phyloP scores from a whole-genome alignment of 23 tunicate genomes.

The Phallusia fumigata region DNA sequence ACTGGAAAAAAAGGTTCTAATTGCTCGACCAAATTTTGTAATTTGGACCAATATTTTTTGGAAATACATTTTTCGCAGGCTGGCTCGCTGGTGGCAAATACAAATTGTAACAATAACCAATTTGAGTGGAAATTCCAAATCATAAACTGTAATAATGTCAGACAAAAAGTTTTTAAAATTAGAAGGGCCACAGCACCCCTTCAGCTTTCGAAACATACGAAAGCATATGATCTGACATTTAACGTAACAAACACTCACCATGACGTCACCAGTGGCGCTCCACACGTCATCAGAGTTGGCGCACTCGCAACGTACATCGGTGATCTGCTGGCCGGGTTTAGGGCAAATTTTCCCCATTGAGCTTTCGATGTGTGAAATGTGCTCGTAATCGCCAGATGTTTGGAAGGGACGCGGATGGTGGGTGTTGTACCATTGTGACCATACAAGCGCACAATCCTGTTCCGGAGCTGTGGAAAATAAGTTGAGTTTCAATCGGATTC shows the following conservation, averaged over 20 bases:
- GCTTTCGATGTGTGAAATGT: constrained; percentile 11
- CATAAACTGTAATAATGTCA: too few relatives aligned
- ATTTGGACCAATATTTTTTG: too few relatives aligned
- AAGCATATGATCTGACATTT: background rate
- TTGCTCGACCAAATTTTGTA: too few relatives aligned
- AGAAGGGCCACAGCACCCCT: too few relatives aligned
- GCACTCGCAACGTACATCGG: constrained; percentile 36
- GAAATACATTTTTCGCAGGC: too few relatives aligned
- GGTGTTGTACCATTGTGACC: constrained; percentile 44
- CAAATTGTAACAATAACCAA: too few relatives aligned
- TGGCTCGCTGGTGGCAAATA: too few relatives aligned
- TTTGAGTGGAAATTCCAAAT: too few relatives aligned
- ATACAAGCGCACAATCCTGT: background rate
- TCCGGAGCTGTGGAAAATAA: background rate
- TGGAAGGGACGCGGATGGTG: constrained; percentile 21
- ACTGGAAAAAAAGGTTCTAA: too few relatives aligned
- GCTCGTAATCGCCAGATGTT: constrained; percentile 32
- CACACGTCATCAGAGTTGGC: constrained; percentile 23
- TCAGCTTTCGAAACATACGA: too few relatives aligned
- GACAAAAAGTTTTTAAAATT: too few relatives aligned
- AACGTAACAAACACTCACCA: constrained; percentile 20
- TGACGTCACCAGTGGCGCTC: constrained; percentile 32
- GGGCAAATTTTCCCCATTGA: constrained; percentile 16
- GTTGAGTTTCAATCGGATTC: background rate
- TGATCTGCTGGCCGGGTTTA: background rate